Base-by-base conservation (phyloP, 2,113 vertebrate species). In the Campylomormyrus tamandua region DNA sequence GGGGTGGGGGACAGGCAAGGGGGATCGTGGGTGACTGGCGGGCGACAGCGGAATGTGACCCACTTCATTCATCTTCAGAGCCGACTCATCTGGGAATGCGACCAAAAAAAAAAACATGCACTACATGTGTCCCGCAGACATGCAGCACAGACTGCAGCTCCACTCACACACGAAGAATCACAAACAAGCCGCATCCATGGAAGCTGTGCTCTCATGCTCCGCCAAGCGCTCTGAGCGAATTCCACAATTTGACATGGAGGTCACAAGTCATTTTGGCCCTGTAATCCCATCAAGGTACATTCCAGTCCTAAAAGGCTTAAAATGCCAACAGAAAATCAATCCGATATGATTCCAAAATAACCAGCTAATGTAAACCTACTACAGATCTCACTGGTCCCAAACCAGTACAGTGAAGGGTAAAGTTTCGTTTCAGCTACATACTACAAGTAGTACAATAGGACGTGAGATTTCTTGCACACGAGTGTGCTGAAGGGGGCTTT, bases 31-130 rank as follows among this genome's bases (percentile, higher is more conserved):
- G 45, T 95, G 94, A 90, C 96, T 98, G 86, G 98, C 97, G 80
- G 89, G 62, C 0, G 98, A 97, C 95, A 96, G 97, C 0, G 98
- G 98, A 94, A 98, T 96, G 92, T 98, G 97, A 83, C 90, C 93
- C 6, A 98, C 94, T 27, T 97, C 96, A 77, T 95, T 95, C 95
- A 97, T 96, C 90, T 94, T 94, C n/a, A 97, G 80, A 2, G 94
- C 90, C 0, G 96, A 96, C 93, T 99, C 98, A 2, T 98, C 98
- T 99, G 92, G 58, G 90, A 31, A 70, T 70, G 3, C 10, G 91
- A 27, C 39, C 27, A 85, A 39, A 17, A 58, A 17, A 17, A 80
- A 3, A 62, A n/a, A 52, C n/a, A 31, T 17, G 84, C 46, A 31
- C 2, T 86, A 45, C 17, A 24, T 21, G 84, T 15, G 11, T 27